phyloP scores from a whole-genome alignment of 2,797 vertebrate species.

The Thaleichthys pacificus region DNA sequence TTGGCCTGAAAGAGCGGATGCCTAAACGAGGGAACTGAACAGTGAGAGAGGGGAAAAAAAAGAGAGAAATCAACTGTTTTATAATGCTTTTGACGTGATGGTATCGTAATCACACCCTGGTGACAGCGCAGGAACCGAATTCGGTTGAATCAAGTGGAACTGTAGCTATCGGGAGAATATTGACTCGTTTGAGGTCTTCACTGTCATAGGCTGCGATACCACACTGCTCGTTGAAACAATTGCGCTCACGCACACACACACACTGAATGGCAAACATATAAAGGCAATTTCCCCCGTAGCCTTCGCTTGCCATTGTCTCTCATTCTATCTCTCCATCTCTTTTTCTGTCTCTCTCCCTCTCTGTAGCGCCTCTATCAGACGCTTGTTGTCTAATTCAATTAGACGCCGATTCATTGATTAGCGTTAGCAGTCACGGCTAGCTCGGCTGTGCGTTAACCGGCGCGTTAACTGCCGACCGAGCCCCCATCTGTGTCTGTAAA shows the following conservation, averaged over 20 bases:
- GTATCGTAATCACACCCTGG: neutral
- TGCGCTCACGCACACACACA: neutral
- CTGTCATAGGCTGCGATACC: neutral
- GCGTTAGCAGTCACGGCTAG: neutral
- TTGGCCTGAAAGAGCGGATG: neutral
- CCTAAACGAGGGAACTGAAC: neutral
- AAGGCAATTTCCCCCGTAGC: neutral
- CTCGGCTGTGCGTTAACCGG: neutral
- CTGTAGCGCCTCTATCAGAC: constrained; percentile 20
- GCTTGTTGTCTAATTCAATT: constrained; percentile 46
- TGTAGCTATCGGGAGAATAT: neutral
- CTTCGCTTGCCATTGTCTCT: neutral
- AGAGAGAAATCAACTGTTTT: neutral
- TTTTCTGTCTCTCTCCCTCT: too few relatives aligned
- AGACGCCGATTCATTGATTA: constrained; percentile 32
- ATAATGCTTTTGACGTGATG: neutral
- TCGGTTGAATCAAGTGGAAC: neutral
- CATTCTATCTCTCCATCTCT: too few relatives aligned
- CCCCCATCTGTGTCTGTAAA: constrained; percentile 2
- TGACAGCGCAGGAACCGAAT: neutral
- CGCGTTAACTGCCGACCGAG: constrained; percentile 2
- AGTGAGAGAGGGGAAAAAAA: neutral
- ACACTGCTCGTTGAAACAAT: neutral
- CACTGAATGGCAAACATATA: neutral
- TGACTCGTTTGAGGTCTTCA: constrained; percentile 3